Evolutionary conservation across 2,797 vertebrate species (phyloP).

Genomic region (Sternotherus odoratus): DNA sequence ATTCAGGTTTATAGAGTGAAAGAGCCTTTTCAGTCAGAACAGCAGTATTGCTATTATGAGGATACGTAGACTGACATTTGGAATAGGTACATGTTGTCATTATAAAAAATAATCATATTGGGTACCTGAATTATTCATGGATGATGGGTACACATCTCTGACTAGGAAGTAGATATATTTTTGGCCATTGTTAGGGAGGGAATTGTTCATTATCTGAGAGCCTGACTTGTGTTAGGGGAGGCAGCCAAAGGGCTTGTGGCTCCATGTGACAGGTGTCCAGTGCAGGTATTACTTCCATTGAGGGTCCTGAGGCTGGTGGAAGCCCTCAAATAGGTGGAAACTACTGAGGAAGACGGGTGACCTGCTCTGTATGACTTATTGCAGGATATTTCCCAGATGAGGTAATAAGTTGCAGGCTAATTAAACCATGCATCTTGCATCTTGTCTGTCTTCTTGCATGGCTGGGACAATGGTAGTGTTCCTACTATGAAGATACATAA

Average conservation of each 20-base stretch:
- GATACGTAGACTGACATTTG: neutral
- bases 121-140: neutral
- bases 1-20: neutral
- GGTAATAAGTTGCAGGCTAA: too few relatives aligned
- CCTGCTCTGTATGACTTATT: too few relatives aligned
- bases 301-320: neutral
- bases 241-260: neutral
- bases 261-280: neutral
- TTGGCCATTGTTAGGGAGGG: neutral
- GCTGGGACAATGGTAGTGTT: neutral
- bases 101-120: neutral
- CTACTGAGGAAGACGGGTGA: neutral
- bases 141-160: neutral
- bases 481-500: neutral
- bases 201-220: neutral
- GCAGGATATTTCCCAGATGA: too few relatives aligned
- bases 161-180: neutral
- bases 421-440: too few relatives aligned
- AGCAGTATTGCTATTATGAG: neutral
- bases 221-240: neutral
- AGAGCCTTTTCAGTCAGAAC: rapidly evolving
- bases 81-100: neutral
- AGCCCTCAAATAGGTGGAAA: neutral
- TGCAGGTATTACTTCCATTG: neutral
- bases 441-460: too few relatives aligned